phyloP scores from a whole-genome alignment of 37 sponge, comb jelly and placozoan species.

The Ianthella basta region DNA sequence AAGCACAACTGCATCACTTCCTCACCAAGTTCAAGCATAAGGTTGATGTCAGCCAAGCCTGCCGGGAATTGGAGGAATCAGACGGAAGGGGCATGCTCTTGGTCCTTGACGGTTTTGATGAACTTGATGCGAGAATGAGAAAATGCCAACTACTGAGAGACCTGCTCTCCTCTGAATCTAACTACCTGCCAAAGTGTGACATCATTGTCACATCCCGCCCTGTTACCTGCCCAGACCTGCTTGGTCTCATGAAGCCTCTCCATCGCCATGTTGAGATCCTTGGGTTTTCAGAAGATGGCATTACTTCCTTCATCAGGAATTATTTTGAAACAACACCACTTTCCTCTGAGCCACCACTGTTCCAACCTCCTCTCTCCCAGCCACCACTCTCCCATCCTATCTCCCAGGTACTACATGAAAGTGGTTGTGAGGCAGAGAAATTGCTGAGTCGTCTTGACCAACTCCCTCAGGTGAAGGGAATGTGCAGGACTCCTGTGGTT shows the following conservation, averaged over 20 bases:
- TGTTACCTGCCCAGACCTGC: background rate
- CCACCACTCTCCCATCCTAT: too few species aligned
- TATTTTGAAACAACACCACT: background rate
- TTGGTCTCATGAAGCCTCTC: background rate
- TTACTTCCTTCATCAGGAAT: background rate
- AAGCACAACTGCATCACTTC: too few species aligned
- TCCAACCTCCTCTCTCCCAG: too few species aligned
- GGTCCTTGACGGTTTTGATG: constrained; percentile 28
- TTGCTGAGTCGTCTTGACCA: background rate
- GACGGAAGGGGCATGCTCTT: constrained; percentile 4
- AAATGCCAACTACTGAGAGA: background rate
- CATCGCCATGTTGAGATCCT: constrained; percentile 13
- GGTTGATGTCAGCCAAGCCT: background rate
- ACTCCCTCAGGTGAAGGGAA: constrained; percentile 17
- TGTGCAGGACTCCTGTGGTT: constrained; percentile 15
- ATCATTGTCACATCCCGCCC: constrained; percentile 24
- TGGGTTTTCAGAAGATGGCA: background rate
- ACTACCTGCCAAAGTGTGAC: constrained; percentile 16
- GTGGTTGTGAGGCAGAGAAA: too few species aligned
- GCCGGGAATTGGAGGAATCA: background rate
- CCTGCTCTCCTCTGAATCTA: background rate
- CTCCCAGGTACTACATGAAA: too few species aligned
- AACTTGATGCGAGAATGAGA: background rate
- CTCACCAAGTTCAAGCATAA: too few species aligned
- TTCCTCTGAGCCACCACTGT: background rate